phyloP scores from a whole-genome alignment of 2,113 vertebrate genomes.

The Archocentrus centrarchus region DNA sequence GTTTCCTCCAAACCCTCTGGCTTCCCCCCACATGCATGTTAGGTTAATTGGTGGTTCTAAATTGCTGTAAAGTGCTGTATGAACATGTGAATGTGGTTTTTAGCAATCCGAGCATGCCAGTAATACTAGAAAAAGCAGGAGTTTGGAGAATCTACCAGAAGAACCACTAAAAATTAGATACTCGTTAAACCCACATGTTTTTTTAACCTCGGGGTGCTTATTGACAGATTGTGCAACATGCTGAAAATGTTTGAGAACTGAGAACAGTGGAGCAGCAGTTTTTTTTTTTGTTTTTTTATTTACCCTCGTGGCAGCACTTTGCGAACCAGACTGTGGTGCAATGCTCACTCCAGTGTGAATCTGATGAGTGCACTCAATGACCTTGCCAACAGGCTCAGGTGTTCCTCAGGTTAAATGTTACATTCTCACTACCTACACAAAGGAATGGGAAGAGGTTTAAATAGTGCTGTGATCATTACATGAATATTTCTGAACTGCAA shows the following conservation, averaged over 20 bases:
- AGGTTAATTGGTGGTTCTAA: not conserved
- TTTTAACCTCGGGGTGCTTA: not conserved
- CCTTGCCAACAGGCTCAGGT: conserved; percentile 37
- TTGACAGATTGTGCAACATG: not conserved
- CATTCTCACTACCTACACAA: not conserved
- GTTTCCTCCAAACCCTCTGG: not conserved
- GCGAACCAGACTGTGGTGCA: conserved; percentile 16
- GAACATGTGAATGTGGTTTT: not conserved
- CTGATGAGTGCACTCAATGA: not conserved
- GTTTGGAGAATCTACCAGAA: not conserved
- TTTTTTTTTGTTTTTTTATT: not conserved
- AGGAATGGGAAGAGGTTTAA: not conserved
- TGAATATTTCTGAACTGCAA: not conserved
- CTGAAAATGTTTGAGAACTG: not conserved
- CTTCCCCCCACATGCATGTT: not conserved
- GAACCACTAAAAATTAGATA: not conserved
- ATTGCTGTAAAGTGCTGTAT: not conserved
- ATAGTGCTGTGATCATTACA: not conserved
- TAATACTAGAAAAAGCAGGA: not conserved
- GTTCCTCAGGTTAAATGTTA: not conserved
- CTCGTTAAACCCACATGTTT: not conserved
- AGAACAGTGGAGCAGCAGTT: not conserved
- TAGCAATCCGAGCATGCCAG: not conserved
- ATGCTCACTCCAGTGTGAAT: not conserved
- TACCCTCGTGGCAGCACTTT: not conserved